Evolutionary conservation across 2,888 invertebrate genomes (phyloP).

Genomic region (Dolichomitus sp.): DNA sequence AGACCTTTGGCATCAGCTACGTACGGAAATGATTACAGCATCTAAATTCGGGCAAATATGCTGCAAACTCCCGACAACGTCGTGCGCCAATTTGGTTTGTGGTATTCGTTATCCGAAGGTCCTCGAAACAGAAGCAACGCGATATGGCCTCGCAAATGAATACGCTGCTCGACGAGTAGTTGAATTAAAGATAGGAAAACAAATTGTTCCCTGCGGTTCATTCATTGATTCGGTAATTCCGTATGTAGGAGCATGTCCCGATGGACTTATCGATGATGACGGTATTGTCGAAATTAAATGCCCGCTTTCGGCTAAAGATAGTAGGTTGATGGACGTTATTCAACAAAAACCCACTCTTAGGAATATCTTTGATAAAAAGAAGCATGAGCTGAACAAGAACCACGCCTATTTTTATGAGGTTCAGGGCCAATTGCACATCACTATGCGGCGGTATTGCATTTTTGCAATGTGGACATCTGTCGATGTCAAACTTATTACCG

Average conservation of each 20-base stretch:
- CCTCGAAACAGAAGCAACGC: no score
- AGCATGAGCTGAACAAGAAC: constrained; percentile 55
- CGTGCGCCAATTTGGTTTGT: not conserved
- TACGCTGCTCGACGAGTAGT: no score
- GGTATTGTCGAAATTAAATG: no score
- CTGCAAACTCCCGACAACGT: not conserved
- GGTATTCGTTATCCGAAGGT: no score
- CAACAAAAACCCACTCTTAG: constrained; percentile 1
- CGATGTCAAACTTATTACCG: no score
- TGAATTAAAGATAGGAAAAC: constrained; percentile 37
- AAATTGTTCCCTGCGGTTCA: constrained; percentile 69
- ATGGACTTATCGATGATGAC: constrained; percentile 69
- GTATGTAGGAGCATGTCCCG: constrained; percentile 72
- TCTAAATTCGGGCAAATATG: constrained; percentile 5
- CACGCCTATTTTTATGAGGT: constrained; percentile 69
- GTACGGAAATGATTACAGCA: not conserved
- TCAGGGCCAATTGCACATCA: no score
- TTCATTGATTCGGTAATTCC: constrained; percentile 71
- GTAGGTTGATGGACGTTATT: constrained; percentile 59
- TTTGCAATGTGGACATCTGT: no score
- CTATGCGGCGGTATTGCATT: no score
- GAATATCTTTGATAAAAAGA: constrained; percentile 42
- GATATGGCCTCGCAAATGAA: no score
- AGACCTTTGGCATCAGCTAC: not conserved
- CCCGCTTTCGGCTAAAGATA: no score